These are phyloP conservation scores for Saguinus midas DNA, from an alignment of 2,113 vertebrate species.

Conservation along the genomic window DNA sequence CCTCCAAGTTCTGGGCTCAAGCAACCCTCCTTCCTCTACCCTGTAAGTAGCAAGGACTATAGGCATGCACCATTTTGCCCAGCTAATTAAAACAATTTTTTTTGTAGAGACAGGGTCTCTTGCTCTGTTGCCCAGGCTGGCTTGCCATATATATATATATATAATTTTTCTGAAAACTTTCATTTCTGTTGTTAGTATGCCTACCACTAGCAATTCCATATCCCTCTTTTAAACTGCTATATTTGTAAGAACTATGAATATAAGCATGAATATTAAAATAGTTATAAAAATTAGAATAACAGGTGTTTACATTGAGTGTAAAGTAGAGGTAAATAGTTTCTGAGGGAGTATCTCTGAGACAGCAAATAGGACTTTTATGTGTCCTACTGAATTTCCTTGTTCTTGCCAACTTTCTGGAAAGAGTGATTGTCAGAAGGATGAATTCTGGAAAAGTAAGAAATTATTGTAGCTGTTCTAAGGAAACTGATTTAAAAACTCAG, in stretches of 20 bases:
- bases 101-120: neutral
- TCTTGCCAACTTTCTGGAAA: neutral
- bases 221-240: neutral
- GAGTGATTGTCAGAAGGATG: slow-evolving; percentile 2
- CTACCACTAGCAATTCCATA: neutral
- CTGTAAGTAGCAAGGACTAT: neutral
- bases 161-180: slow-evolving; percentile 27
- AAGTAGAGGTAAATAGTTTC: neutral
- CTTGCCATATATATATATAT: neutral
- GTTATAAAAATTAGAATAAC: slow-evolving; percentile 9
- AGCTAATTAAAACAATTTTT: neutral
- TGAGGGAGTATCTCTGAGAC: neutral
- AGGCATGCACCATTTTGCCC: neutral
- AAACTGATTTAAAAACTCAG: neutral
- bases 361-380: neutral
- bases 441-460: neutral
- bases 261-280: too few relatives aligned
- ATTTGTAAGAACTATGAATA: neutral
- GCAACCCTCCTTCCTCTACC: neutral
- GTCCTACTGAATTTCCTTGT: neutral
- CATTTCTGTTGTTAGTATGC: neutral
- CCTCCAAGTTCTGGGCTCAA: neutral
- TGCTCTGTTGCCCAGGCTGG: neutral
- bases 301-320: neutral
- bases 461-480: neutral